Evolutionary conservation across 2,797 vertebrate genomes (phyloP).

Genomic region (Avahi laniger): DNA sequence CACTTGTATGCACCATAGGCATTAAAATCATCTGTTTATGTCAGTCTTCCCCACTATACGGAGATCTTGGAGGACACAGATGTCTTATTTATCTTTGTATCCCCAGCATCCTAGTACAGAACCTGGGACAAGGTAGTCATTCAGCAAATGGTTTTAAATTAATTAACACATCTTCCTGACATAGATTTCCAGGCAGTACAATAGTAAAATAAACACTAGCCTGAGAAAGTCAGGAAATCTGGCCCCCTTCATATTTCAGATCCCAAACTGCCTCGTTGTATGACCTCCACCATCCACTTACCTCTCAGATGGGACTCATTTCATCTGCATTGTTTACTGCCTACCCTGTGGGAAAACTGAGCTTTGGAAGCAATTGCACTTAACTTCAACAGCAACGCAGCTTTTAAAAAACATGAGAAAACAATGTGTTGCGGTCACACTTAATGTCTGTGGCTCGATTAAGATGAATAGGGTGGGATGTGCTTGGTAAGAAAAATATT

Average conservation of each 20-base stretch:
- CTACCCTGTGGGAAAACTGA: accelerated
- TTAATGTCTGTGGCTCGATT: neutral
- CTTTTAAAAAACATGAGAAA: neutral
- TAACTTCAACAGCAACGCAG: neutral
- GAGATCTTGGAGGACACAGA: neutral
- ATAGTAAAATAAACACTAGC: neutral
- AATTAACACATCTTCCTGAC: neutral
- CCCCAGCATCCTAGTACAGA: neutral
- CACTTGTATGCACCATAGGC: neutral
- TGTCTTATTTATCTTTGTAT: neutral
- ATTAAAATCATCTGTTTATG: neutral
- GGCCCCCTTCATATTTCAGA: neutral
- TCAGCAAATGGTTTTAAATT: neutral
- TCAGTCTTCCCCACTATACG: neutral
- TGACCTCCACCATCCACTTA: neutral
- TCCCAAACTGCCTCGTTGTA: neutral
- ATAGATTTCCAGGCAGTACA: neutral
- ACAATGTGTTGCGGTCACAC: neutral
- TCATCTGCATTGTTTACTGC: neutral
- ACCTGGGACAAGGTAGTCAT: neutral
- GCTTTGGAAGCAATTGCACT: neutral
- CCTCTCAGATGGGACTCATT: too few species aligned
- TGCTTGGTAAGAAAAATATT: neutral
- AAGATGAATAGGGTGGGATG: neutral
- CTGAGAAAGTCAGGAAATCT: neutral